Evolutionary conservation across 2,888 invertebrate species (phyloP).

Genomic region (Carterocephalus palaemon): DNA sequence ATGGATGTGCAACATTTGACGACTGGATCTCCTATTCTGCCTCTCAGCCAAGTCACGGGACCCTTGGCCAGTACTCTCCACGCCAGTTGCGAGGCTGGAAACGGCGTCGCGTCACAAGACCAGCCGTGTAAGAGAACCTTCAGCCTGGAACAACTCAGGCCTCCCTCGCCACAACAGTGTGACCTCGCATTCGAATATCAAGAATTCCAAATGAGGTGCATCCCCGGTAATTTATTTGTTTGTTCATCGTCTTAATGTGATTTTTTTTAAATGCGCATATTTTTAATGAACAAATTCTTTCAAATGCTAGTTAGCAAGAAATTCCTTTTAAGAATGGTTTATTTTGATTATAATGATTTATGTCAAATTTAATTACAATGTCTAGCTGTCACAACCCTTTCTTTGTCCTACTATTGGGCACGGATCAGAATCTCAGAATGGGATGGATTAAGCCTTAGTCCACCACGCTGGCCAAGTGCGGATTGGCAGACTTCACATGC

Average conservation of each 20-base stretch:
- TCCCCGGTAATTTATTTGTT: slow-evolving; percentile 51
- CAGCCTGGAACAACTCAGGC: slow-evolving; percentile 61
- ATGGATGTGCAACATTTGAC: slow-evolving; percentile 63
- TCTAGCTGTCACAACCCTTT: no score
- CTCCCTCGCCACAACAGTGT: slow-evolving; percentile 62
- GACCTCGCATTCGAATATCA: slow-evolving; percentile 65
- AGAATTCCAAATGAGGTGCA: slow-evolving; percentile 70
- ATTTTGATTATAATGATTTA: no score
- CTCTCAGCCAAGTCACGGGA: slow-evolving; percentile 61
- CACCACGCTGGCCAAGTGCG: no score
- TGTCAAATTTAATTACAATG: no score
- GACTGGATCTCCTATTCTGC: slow-evolving; percentile 59
- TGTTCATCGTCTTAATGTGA: not conserved
- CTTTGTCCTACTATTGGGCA: no score
- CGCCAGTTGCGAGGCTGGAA: slow-evolving; percentile 63
- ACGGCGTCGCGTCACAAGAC: slow-evolving; percentile 64
- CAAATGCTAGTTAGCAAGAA: not conserved
- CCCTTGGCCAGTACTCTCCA: slow-evolving; percentile 53
- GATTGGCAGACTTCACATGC: no score
- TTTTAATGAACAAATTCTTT: slow-evolving; percentile 4
- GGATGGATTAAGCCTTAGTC: no score
- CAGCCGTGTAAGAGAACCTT: slow-evolving; percentile 55
- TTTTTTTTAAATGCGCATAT: not conserved
- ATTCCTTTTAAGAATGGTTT: no score
- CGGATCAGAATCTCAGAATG: no score